Evolutionary conservation across 37 sponge, comb jelly and placozoan species (phyloP).

Genomic region (Halichondria panicea): DNA sequence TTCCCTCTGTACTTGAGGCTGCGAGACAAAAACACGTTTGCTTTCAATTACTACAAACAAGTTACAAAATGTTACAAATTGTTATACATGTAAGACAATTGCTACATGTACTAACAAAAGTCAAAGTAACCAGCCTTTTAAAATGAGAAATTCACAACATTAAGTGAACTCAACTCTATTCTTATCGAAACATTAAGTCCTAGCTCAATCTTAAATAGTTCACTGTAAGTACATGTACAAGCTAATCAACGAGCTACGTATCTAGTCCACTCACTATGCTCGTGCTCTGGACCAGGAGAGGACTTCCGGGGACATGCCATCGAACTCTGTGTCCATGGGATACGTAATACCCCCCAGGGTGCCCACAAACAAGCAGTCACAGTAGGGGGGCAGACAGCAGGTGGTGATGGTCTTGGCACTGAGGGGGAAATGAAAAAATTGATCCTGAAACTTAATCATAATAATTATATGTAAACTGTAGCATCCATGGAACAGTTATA

Average conservation of each 20-base stretch:
- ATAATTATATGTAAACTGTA: neutral
- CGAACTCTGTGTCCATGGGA: slow-evolving; percentile 77
- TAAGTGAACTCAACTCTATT: too few species aligned
- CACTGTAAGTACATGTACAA: too few species aligned
- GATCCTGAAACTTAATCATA: neutral
- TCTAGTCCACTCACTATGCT: slow-evolving; percentile 37
- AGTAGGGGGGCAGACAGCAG: slow-evolving; percentile 62
- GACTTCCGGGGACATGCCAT: slow-evolving; percentile 85
- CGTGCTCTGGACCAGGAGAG: slow-evolving; percentile 76
- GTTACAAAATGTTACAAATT: too few species aligned
- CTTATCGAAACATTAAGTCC: too few species aligned
- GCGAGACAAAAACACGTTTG: neutral
- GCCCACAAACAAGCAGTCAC: slow-evolving; percentile 79
- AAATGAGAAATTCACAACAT: too few species aligned
- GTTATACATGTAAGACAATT: neutral
- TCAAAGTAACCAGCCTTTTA: neutral
- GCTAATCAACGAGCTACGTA: neutral
- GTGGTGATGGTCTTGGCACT: slow-evolving; percentile 81
- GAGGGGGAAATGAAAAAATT: neutral
- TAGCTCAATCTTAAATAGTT: too few species aligned
- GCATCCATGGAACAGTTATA: neutral
- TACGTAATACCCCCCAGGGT: slow-evolving; percentile 81
- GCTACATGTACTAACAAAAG: neutral
- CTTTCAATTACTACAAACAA: neutral
- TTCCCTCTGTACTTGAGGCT: slow-evolving; percentile 60